Conservation (phyloP, 2,113 vertebrate species). For the Illadopsis cleaveri region DNA sequence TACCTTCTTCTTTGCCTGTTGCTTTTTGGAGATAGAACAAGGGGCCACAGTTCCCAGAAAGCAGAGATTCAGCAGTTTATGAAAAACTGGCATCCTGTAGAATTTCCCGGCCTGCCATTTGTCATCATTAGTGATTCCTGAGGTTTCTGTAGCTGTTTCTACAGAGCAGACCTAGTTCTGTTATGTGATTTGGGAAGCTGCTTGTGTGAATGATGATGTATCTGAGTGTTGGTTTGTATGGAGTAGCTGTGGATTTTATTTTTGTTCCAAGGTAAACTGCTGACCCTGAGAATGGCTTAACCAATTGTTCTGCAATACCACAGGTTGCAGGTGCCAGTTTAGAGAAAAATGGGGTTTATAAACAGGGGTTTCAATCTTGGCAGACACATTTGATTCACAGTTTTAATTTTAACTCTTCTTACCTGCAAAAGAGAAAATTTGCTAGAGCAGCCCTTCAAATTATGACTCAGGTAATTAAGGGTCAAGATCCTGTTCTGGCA, state of each 20-base stretch:
- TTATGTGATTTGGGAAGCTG: not conserved
- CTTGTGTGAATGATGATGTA: not conserved
- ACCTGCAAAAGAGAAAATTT: not conserved
- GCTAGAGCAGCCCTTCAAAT: not conserved
- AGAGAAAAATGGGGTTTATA: not conserved
- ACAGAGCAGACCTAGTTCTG: not conserved
- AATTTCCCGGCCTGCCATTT: not conserved
- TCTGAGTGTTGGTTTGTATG: not conserved
- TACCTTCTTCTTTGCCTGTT: not conserved
- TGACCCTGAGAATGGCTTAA: not conserved
- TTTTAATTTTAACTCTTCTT: not conserved
- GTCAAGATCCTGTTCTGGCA: not conserved
- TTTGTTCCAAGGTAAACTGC: not conserved
- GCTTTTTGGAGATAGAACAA: not conserved
- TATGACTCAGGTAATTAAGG: not conserved
- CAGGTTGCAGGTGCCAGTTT: not conserved
- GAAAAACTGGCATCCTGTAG: not conserved
- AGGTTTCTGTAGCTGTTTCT: not conserved
- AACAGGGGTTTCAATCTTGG: not conserved
- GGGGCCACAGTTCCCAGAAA: not conserved
- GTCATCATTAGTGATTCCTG: not conserved
- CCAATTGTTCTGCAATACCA: not conserved
- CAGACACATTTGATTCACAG: not conserved
- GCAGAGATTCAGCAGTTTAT: not conserved
- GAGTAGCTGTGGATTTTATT: not conserved